Base-by-base conservation (phyloP, 2,113 vertebrate species). In the Delphinapterus leucas region DNA sequence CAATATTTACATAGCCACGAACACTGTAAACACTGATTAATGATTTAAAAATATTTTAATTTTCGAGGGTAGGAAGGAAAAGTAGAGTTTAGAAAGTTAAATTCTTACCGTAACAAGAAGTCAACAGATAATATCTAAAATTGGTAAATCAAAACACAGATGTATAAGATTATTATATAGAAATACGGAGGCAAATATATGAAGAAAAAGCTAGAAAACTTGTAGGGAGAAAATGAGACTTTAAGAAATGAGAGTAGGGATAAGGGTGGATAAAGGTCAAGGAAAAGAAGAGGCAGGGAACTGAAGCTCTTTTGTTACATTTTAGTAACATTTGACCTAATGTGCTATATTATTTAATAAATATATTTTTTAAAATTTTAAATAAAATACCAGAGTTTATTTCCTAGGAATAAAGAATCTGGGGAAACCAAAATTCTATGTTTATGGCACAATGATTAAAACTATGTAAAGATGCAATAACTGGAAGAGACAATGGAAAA, bases 111-210 rank as follows among this genome's bases (percentile, higher is more conserved):
- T 77, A 82, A 95, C 28, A 86, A 95, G 44, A 86, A 79, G 47
- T 88, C 70, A 92, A 61, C 28, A 86, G 10, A 74, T 49, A 55
- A 23, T 26, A 88, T 61, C n/a, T 92, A 86, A 94, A 92, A 95
- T 10, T 23, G n/a, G 17, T 61, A 65, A 65, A 67, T 80, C 63
- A 90, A 86, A 85, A 70, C 38, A 70, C 28, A 58, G 36, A 25
- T 76, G 8, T 47, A 21, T 41, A 41, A 38, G 47, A 76, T 44
- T 18, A 82, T 41, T n/a, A 20, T 71, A 82, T 15, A 82, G n/a
- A 81, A 71, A 80, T 88, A 26, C 47, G 68, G 90, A 49, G 41
- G 25, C 26, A 41, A 87, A 58, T 70, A 71, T 71, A 58, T 41
- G 33, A 80, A 92, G 65, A 38, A 73, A 63, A 81, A 55, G 14